Percentiles rank a stretch among this genome's conserved stretches.
Evolutionary conservation across 2,888 invertebrate species (phyloP).

Genomic region (Coenonympha glycerion): DNA sequence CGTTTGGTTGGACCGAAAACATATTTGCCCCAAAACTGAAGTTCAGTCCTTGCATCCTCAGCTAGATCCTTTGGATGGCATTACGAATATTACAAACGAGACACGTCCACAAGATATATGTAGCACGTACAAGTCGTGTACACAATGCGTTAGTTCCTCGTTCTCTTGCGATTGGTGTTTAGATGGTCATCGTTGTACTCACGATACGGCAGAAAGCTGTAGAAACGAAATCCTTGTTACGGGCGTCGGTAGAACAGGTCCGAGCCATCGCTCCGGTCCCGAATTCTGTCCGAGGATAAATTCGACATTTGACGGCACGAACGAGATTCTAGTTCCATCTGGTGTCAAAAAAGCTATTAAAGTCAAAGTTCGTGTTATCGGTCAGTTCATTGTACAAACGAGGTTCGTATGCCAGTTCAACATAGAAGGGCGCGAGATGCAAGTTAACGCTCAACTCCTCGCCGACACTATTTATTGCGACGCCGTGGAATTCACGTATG

Average conservation of each 20-base stretch:
- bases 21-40: slow-evolving; percentile 96
- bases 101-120: no score
- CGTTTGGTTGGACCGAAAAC: slow-evolving; percentile 92
- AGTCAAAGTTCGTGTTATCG: slow-evolving; percentile 96
- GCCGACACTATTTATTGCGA: slow-evolving; percentile 97
- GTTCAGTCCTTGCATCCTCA: slow-evolving; percentile 90
- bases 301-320: slow-evolving; percentile 88
- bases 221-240: slow-evolving; percentile 94
- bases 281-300: slow-evolving; percentile 96
- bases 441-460: slow-evolving; percentile 91
- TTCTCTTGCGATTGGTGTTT: slow-evolving; percentile 99
- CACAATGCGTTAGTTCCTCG: slow-evolving; percentile 95
- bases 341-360: slow-evolving; percentile 92
- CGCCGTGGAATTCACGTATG: slow-evolving; percentile 93
- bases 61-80: slow-evolving; percentile 96
- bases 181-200: slow-evolving; percentile 95
- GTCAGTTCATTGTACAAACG: slow-evolving; percentile 95
- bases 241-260: slow-evolving; percentile 92
- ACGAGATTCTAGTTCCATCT: slow-evolving; percentile 94
- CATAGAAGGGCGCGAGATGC: slow-evolving; percentile 94
- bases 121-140: slow-evolving; percentile 96
- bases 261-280: slow-evolving; percentile 95
- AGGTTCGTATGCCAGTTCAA: slow-evolving; percentile 97
- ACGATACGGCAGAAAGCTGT: slow-evolving; percentile 96
- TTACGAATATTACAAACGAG: slow-evolving; percentile 95